Conservation (phyloP, 2,888 invertebrate genomes). For the Temnothorax unifasciatus region DNA sequence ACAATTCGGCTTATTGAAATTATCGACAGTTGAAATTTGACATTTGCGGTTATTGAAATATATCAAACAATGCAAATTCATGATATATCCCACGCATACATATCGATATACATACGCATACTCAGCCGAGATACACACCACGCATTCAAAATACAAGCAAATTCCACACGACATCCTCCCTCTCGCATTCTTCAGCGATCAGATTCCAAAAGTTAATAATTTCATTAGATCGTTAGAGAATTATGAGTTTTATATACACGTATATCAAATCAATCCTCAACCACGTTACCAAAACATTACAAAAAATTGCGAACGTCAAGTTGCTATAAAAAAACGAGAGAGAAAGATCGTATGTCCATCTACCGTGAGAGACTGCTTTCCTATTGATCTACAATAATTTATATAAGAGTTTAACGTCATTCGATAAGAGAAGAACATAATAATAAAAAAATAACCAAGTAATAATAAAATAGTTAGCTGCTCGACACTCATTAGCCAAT, state of each 20-base stretch:
- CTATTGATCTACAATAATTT: constrained; percentile 19
- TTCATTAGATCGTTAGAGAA: constrained; percentile 81
- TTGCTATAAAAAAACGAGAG: constrained; percentile 75
- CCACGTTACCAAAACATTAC: constrained; percentile 82
- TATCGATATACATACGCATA: not conserved
- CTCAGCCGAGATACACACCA: constrained; percentile 32
- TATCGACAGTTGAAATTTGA: constrained; percentile 15
- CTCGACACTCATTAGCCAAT: constrained; percentile 38
- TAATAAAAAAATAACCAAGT: constrained; percentile 50
- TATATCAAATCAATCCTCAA: constrained; percentile 82
- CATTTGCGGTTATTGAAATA: constrained; percentile 33
- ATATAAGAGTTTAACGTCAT: constrained; percentile 25
- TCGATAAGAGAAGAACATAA: constrained; percentile 38
- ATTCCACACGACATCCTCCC: constrained; percentile 28
- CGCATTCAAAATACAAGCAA: constrained; percentile 51
- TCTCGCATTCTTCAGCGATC: constrained; percentile 57
- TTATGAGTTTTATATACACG: constrained; percentile 80
- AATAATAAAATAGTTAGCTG: constrained; percentile 56
- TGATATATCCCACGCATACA: not conserved
- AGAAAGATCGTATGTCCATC: constrained; percentile 70
- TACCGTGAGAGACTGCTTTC: constrained; percentile 74
- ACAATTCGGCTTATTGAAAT: constrained; percentile 6
- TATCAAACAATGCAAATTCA: not conserved
- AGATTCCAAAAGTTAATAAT: constrained; percentile 77
- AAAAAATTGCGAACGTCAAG: constrained; percentile 79